Conservation (phyloP, 2,113 vertebrate species). For the Phaethornis superciliosus region DNA sequence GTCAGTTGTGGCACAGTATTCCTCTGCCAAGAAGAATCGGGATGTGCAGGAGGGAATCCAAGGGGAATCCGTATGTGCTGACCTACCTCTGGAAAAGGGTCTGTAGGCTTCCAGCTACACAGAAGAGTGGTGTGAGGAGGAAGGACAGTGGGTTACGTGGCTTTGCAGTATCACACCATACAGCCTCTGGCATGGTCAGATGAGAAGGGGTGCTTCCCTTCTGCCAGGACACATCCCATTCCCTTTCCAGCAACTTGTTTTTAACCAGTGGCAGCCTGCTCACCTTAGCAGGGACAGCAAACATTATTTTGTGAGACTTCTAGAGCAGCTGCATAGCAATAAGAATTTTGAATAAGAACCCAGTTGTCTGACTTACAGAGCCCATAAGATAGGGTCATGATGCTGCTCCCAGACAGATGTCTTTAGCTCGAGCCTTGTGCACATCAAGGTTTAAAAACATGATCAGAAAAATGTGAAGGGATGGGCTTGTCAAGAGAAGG, state of each 20-base stretch:
- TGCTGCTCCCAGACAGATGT: neutral
- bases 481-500: neutral
- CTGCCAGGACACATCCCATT: neutral
- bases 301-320: neutral
- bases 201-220: neutral
- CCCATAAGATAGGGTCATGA: neutral
- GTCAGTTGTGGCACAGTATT: neutral
- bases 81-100: neutral
- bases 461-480: neutral
- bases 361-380: neutral
- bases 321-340: neutral
- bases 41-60: neutral
- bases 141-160: fast-evolving
- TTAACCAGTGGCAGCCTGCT: neutral
- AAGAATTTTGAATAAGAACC: neutral
- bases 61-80: fast-evolving
- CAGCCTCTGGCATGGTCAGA: neutral
- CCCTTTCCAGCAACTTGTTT: neutral
- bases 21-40: fast-evolving
- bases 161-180: neutral
- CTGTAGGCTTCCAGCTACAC: neutral
- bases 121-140: neutral
- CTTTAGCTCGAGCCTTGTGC: neutral
- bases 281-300: neutral
- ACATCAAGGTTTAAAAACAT: fast-evolving